Evolutionary conservation across 2,113 vertebrate species (phyloP).

Genomic region (Pterophyllum scalare): DNA sequence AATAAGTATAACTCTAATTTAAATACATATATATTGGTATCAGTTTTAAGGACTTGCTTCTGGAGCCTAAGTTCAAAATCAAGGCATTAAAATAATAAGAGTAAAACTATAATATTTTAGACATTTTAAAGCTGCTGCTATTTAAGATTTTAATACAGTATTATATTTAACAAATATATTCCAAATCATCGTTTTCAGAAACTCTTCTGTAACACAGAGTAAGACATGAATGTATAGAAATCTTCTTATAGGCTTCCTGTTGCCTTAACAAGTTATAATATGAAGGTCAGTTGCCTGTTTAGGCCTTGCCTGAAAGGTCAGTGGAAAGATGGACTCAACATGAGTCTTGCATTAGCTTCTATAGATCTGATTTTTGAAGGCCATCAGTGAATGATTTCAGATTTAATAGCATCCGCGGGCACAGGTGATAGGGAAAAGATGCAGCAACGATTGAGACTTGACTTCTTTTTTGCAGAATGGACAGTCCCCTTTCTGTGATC

Average conservation of each 20-base stretch:
- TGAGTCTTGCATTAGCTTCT: neutral
- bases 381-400: neutral
- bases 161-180: neutral
- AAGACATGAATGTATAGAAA: neutral
- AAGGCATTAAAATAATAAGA: neutral
- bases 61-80: neutral
- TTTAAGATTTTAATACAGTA: neutral
- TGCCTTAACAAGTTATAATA: neutral
- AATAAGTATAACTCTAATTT: too few relatives aligned
- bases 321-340: neutral
- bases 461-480: neutral
- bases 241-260: fast-evolving
- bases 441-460: neutral
- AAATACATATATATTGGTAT: neutral
- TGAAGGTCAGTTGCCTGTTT: neutral
- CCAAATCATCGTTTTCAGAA: neutral
- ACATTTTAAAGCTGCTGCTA: neutral
- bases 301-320: neutral
- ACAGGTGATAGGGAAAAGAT: too few relatives aligned
- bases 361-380: neutral
- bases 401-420: neutral
- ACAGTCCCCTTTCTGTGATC: neutral
- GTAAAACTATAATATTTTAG: neutral
- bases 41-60: neutral
- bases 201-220: neutral